phyloP scores from a whole-genome alignment of 2,113 vertebrate species.

The Pardalotus punctatus region DNA sequence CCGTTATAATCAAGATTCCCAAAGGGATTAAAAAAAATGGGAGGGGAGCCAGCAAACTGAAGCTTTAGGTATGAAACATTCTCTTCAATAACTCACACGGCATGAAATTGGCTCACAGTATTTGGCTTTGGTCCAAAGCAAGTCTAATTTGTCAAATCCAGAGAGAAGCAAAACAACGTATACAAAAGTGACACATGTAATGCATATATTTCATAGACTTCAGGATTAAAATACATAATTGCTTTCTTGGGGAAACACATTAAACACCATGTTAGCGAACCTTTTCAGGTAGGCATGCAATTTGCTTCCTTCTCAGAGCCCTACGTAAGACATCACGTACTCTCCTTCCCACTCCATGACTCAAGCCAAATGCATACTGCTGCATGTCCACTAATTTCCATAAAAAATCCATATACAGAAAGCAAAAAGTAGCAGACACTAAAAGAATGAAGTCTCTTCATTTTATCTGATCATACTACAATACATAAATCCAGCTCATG shows the following conservation, averaged over 20 bases:
- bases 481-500: fast-evolving
- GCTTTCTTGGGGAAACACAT: neutral
- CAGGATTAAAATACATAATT: neutral
- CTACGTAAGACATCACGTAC: neutral
- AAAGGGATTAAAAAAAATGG: slow-evolving; percentile 28
- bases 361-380: neutral
- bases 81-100: slow-evolving; percentile 29
- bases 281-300: neutral
- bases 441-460: neutral
- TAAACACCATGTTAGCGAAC: neutral
- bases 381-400: neutral
- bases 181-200: neutral
- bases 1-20: neutral
- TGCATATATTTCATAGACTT: neutral
- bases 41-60: neutral
- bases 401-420: neutral
- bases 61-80: neutral
- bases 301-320: neutral
- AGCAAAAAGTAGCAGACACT: neutral
- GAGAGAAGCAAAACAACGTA: slow-evolving; percentile 7
- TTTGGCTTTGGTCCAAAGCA: slow-evolving; percentile 25
- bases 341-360: neutral
- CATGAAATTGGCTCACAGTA: slow-evolving; percentile 51
- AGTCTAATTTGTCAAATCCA: slow-evolving; percentile 15
- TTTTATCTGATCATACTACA: neutral